Conservation (phyloP, 2,797 vertebrate genomes). For the Danio albolineatus region DNA sequence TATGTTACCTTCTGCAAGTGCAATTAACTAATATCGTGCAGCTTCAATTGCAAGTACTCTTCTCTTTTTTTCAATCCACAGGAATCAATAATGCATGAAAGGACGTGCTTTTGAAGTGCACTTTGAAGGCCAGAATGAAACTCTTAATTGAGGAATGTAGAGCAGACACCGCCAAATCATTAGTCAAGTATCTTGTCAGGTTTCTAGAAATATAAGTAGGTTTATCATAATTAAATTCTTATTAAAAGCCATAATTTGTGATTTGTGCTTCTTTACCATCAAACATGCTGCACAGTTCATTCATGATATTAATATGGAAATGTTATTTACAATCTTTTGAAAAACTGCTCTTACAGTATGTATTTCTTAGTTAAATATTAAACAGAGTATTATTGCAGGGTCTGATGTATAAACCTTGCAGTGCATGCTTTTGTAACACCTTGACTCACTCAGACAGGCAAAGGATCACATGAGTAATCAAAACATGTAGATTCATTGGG, state of each 20-base stretch:
- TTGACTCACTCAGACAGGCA: too few relatives aligned
- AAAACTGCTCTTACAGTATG: too few relatives aligned
- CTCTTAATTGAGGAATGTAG: not conserved
- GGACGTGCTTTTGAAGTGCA: not conserved
- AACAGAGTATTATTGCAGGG: too few relatives aligned
- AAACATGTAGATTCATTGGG: too few relatives aligned
- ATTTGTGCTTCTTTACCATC: constrained; percentile 2
- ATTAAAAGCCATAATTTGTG: constrained; percentile 18
- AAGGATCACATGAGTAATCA: too few relatives aligned
- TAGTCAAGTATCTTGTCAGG: not conserved
- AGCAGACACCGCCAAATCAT: too few relatives aligned
- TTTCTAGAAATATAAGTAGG: not conserved
- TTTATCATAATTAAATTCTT: constrained; percentile 36
- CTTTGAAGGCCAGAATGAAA: not conserved
- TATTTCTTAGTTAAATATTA: too few relatives aligned
- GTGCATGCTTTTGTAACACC: too few relatives aligned
- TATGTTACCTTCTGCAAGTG: constrained; percentile 40
- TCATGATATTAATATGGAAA: not conserved
- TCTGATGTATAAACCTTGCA: not conserved
- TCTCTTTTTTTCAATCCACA: constrained; percentile 17
- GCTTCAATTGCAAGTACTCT: not conserved
- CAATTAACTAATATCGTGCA: not conserved
- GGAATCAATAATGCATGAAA: constrained; percentile 4
- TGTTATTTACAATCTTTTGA: too few relatives aligned
- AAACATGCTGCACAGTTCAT: not conserved